phyloP scores from a whole-genome alignment of 1,140 invertebrate genomes.

The Galendromus occidentalis region DNA sequence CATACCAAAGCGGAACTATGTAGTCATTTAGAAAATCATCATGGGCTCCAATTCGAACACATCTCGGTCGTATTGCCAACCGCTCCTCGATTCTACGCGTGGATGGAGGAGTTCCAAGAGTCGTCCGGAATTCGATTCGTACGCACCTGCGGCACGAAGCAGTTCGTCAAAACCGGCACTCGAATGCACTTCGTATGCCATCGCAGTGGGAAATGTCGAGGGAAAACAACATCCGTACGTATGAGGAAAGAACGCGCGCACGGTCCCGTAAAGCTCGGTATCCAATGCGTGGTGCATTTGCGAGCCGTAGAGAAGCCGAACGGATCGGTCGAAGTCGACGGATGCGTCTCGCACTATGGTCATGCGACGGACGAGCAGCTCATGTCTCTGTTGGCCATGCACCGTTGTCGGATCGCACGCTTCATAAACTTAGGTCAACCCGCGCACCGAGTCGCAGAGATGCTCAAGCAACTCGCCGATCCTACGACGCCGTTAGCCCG shows the following conservation, averaged over 20 bases:
- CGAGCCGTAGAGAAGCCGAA: neutral
- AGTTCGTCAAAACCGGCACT: neutral
- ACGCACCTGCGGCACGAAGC: neutral
- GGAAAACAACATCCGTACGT: neutral
- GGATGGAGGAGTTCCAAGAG: slow-evolving; percentile 10
- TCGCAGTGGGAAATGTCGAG: slow-evolving; percentile 6
- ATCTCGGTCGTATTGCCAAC: neutral
- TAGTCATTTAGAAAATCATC: neutral
- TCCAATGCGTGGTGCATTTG: slow-evolving; percentile 5
- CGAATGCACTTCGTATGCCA: slow-evolving; percentile 7
- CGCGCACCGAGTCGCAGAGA: neutral
- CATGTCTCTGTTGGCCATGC: neutral
- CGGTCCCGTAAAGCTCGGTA: neutral
- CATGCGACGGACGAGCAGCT: neutral
- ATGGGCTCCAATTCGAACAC: neutral
- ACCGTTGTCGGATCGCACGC: neutral
- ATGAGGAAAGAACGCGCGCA: neutral
- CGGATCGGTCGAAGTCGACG: neutral
- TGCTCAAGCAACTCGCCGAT: neutral
- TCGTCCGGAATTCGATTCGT: neutral
- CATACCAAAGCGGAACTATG: slow-evolving; percentile 2
- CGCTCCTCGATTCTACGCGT: neutral
- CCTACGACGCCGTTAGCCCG: neutral
- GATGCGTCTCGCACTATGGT: neutral
- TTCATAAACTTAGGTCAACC: slow-evolving; percentile 1